phyloP scores from a whole-genome alignment of 2,797 vertebrate species.

The Pempheris klunzingeri region DNA sequence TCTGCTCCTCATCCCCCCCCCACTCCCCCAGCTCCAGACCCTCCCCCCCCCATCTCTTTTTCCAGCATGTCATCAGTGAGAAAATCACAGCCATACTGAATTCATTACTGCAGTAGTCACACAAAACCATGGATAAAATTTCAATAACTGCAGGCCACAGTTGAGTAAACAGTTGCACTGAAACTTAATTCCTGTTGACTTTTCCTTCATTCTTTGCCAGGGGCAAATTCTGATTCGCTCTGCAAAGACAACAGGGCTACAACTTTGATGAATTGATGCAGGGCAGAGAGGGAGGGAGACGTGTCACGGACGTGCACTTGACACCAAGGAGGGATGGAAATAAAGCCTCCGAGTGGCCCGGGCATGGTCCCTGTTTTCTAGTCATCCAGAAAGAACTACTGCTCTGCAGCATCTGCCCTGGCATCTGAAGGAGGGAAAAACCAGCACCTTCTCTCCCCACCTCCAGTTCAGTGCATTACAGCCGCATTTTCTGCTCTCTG shows the following conservation, averaged over 20 bases:
- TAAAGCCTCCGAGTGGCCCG: conserved; percentile 59
- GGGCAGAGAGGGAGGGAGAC: conserved; percentile 84
- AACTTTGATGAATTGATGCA: conserved; percentile 94
- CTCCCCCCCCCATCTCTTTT: conserved; percentile 70
- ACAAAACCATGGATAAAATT: conserved; percentile 99
- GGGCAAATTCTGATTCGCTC: conserved; percentile 95
- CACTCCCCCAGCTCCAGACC: conserved; percentile 29
- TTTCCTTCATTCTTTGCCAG: conserved; percentile 97
- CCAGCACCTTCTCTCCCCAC: conserved; percentile 31
- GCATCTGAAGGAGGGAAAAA: conserved; percentile 43
- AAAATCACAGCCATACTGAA: conserved; percentile 97
- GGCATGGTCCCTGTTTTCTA: conserved; percentile 55
- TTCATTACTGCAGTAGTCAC: conserved; percentile 98
- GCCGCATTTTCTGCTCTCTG: conserved; percentile 36
- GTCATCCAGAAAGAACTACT: conserved; percentile 58
- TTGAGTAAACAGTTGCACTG: conserved; percentile 99
- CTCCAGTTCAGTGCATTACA: conserved; percentile 34
- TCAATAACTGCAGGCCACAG: conserved; percentile 99
- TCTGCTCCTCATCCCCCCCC: conserved; percentile 45
- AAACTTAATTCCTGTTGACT: conserved; percentile 99
- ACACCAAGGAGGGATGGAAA: conserved; percentile 74
- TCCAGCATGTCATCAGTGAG: conserved; percentile 90
- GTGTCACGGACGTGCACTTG: conserved; percentile 83
- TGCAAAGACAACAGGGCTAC: conserved; percentile 96
- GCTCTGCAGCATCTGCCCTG: conserved; percentile 46